Percentiles rank a stretch among this genome's conserved stretches.
Evolutionary conservation across 2,113 vertebrate genomes (phyloP).

Genomic region (Rhinopomastus cyanomelas): DNA sequence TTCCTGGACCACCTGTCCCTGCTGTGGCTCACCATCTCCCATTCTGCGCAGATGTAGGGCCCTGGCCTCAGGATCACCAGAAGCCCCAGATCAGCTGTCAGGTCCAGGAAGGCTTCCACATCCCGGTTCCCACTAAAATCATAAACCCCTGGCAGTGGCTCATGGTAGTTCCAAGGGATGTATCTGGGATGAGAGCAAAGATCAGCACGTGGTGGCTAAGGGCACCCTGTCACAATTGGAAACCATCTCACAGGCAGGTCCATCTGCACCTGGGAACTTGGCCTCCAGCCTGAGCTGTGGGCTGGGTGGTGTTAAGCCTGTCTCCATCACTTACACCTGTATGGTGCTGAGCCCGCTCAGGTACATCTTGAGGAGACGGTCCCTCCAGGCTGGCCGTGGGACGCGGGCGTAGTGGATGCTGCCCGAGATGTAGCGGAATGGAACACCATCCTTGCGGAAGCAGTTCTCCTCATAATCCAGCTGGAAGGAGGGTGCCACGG

Average conservation of each 20-base stretch:
- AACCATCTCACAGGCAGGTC: neutral
- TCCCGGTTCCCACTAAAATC: conserved; percentile 86
- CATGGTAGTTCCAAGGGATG: conserved; percentile 96
- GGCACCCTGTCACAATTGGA: rapidly evolving
- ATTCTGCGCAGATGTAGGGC: conserved; percentile 98
- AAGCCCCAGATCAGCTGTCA: conserved; percentile 85
- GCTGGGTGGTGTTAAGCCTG: rapidly evolving
- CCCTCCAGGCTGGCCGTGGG: conserved; percentile 86
- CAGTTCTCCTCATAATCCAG: conserved; percentile 83
- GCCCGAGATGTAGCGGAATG: conserved; percentile 92
- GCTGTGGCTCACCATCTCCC: conserved; percentile 91
- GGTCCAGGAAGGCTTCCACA: conserved; percentile 85
- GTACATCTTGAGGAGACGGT: conserved; percentile 91
- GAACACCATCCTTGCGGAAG: conserved; percentile 86
- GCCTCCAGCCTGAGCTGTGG: neutral
- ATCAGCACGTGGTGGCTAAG: neutral
- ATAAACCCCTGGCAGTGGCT: conserved; percentile 80
- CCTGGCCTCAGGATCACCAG: conserved; percentile 94
- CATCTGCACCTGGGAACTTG: neutral
- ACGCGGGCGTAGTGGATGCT: conserved; percentile 94
- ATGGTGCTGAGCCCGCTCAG: conserved; percentile 89
- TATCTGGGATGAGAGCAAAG: conserved; percentile 75
- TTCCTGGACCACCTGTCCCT: rapidly evolving
- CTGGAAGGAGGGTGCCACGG: conserved; percentile 73
- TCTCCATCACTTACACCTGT: conserved; percentile 82